These are phyloP conservation scores for Batillaria attramentaria DNA, from an alignment of 1,140 invertebrate species.

Conservation along the genomic window DNA sequence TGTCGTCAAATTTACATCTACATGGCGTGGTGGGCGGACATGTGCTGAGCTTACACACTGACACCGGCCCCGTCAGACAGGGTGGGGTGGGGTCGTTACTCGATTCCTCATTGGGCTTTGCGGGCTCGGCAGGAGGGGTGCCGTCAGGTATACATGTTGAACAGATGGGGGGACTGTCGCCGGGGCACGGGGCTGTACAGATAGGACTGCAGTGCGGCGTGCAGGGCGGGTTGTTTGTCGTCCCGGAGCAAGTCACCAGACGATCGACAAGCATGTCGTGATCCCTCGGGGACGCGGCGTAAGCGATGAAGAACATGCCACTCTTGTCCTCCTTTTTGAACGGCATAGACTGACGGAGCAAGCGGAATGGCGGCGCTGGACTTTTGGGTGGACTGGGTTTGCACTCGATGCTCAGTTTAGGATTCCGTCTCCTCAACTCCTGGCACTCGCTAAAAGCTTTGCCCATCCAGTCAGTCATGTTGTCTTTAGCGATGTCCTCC, in stretches of 20 bases:
- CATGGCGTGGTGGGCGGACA: too few relatives aligned
- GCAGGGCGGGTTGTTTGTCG: not conserved
- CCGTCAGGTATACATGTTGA: too few relatives aligned
- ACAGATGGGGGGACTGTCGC: too few relatives aligned
- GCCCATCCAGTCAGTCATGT: not conserved
- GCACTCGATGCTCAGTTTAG: not conserved
- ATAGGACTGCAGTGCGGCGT: too few relatives aligned
- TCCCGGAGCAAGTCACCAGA: not conserved
- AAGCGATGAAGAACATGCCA: conserved; percentile 17
- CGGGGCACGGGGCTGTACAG: too few relatives aligned
- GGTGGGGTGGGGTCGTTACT: too few relatives aligned
- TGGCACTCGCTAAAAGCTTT: conserved; percentile 5
- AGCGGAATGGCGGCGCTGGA: not conserved
- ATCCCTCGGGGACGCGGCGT: not conserved
- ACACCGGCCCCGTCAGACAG: too few relatives aligned
- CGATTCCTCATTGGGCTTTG: too few relatives aligned
- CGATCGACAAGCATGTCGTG: not conserved
- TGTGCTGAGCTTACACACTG: too few relatives aligned
- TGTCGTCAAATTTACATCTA: too few relatives aligned
- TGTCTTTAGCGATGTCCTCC: not conserved
- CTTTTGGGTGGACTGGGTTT: not conserved
- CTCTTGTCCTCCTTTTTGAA: not conserved
- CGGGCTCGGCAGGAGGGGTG: too few relatives aligned
- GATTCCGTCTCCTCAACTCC: not conserved
- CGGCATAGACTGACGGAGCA: conserved; percentile 10